Percentiles rank a stretch among this genome's conserved stretches.
phyloP scores from a whole-genome alignment of 1,140 invertebrate genomes.

The Trigoniulus corallinus region DNA sequence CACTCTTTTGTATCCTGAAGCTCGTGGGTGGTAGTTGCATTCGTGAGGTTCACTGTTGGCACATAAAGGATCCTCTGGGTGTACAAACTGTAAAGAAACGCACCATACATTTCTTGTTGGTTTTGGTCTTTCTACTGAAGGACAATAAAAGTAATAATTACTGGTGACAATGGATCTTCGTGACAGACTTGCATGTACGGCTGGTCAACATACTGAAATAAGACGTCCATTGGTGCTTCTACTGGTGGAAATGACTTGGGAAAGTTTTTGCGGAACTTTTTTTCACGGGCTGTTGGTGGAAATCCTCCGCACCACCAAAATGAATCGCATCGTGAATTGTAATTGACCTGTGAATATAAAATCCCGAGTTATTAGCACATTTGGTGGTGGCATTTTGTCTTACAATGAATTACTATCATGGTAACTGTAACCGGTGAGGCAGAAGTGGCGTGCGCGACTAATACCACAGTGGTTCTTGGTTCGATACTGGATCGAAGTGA shows the following conservation, averaged over 20 bases:
- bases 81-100: conserved; percentile 25
- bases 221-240: conserved; percentile 36
- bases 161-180: conserved; percentile 39
- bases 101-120: background rate
- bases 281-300: conserved; percentile 30
- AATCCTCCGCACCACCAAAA: conserved; percentile 60
- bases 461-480: too few relatives aligned
- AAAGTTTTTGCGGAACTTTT: conserved; percentile 15
- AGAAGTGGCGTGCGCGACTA: too few relatives aligned
- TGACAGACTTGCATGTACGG: conserved; percentile 46
- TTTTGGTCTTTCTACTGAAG: background rate
- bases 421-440: too few relatives aligned
- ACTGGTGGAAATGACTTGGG: conserved; percentile 19
- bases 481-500: too few relatives aligned
- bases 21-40: conserved; percentile 37
- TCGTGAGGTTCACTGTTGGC: conserved; percentile 33
- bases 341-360: conserved; percentile 36
- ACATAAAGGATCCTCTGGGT: conserved; percentile 36
- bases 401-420: too few relatives aligned
- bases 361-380: too few relatives aligned
- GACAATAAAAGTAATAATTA: background rate
- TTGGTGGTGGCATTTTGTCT: too few relatives aligned
- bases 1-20: conserved; percentile 32
- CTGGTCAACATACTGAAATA: conserved; percentile 42
- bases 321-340: conserved; percentile 53